These are phyloP conservation scores for Tychaedon coryphoeus DNA, from an alignment of 2,113 vertebrate genomes.

Conservation along the genomic window DNA sequence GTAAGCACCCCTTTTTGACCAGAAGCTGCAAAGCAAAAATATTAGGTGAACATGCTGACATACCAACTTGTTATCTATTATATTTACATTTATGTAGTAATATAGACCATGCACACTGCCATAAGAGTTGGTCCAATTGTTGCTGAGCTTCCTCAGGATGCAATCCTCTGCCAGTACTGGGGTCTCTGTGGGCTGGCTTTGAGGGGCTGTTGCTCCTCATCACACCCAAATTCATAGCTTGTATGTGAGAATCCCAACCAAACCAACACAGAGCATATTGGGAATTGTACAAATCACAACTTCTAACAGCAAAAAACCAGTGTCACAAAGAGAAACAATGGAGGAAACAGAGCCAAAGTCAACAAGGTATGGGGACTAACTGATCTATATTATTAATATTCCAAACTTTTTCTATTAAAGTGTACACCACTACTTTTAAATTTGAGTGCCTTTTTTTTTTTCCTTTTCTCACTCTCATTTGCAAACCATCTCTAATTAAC, in stretches of 20 bases:
- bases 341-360: neutral
- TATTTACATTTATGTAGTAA: neutral
- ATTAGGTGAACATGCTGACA: neutral
- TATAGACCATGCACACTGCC: neutral
- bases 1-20: neutral
- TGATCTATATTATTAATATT: neutral
- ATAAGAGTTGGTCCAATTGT: neutral
- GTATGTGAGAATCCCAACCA: neutral
- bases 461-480: neutral
- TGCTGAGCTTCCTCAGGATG: neutral
- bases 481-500: neutral
- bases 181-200: neutral
- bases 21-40: neutral
- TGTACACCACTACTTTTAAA: neutral
- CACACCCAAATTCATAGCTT: neutral
- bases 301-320: fast-evolving
- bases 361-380: neutral
- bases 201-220: neutral
- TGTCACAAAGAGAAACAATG: neutral
- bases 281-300: fast-evolving
- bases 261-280: fast-evolving
- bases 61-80: neutral
- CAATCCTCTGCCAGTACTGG: neutral
- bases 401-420: neutral
- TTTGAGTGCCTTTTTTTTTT: neutral